phyloP scores from a whole-genome alignment of 2,888 invertebrate species.

The Brenthis hecate region DNA sequence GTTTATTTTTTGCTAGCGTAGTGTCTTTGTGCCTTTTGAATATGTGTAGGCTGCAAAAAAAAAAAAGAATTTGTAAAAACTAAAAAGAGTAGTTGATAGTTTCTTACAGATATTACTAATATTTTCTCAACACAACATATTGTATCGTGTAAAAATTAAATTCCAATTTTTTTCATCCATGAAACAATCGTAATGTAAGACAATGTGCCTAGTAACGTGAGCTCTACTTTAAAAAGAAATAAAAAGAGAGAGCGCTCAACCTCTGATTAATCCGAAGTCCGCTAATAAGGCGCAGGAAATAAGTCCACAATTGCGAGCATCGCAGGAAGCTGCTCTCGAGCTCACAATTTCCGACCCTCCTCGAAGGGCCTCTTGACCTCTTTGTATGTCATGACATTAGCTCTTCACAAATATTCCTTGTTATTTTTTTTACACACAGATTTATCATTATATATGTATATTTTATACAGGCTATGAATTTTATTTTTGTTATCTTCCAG shows the following conservation, averaged over 20 bases:
- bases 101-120: no score
- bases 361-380: conserved; percentile 35
- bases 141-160: no score
- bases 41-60: no score
- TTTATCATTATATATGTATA: background rate
- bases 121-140: no score
- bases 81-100: no score
- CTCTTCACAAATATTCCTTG: conserved; percentile 23
- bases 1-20: no score
- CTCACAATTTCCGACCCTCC: conserved; percentile 35
- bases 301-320: conserved; percentile 19
- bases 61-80: no score
- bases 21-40: no score
- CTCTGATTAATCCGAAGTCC: conserved; percentile 4
- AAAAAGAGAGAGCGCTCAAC: conserved; percentile 1
- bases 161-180: no score
- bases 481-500: no score
- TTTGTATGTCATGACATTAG: conserved; percentile 32
- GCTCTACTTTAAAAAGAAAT: background rate
- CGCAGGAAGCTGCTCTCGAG: conserved; percentile 27
- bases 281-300: conserved; percentile 20
- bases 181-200: background rate
- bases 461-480: background rate
- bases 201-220: background rate
- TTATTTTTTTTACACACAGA: conserved; percentile 11